Percentiles rank a stretch among this genome's conserved stretches.
phyloP scores from a whole-genome alignment of 1,140 invertebrate genomes.

The Aphis craccivora region DNA sequence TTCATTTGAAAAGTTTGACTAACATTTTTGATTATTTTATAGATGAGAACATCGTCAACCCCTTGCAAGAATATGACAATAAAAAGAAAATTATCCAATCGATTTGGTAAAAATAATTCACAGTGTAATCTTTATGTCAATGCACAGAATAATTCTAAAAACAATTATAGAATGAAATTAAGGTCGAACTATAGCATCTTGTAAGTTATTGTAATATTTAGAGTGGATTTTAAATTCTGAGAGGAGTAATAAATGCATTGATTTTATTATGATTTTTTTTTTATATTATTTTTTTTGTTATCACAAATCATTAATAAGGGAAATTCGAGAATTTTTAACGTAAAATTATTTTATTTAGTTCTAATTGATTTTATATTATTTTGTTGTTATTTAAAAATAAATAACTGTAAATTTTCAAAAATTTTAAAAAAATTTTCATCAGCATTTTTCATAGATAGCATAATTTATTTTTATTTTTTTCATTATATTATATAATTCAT shows the following conservation, averaged over 20 bases:
- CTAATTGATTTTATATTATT: too few relatives aligned
- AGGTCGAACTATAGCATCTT: background rate
- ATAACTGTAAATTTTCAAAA: too few relatives aligned
- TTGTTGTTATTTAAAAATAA: too few relatives aligned
- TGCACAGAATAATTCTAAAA: conserved; percentile 19
- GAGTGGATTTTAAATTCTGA: background rate
- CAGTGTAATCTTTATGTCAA: conserved; percentile 12
- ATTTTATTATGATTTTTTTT: background rate
- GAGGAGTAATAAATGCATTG: background rate
- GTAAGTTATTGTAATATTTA: background rate
- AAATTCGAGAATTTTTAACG: too few relatives aligned
- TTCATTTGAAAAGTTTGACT: background rate
- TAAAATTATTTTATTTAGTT: too few relatives aligned
- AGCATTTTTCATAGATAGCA: too few relatives aligned
- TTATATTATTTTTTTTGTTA: too few relatives aligned
- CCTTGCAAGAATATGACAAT: conserved; percentile 17
- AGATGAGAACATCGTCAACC: background rate
- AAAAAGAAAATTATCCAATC: conserved; percentile 27
- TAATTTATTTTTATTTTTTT: too few relatives aligned
- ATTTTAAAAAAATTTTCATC: too few relatives aligned
- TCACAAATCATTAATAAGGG: too few relatives aligned
- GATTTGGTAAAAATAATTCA: conserved; percentile 19
- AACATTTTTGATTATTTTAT: background rate
- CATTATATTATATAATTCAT: too few relatives aligned
- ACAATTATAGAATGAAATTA: background rate